Base-by-base conservation (phyloP, 2,113 vertebrate species). In the Cottus gobio region DNA sequence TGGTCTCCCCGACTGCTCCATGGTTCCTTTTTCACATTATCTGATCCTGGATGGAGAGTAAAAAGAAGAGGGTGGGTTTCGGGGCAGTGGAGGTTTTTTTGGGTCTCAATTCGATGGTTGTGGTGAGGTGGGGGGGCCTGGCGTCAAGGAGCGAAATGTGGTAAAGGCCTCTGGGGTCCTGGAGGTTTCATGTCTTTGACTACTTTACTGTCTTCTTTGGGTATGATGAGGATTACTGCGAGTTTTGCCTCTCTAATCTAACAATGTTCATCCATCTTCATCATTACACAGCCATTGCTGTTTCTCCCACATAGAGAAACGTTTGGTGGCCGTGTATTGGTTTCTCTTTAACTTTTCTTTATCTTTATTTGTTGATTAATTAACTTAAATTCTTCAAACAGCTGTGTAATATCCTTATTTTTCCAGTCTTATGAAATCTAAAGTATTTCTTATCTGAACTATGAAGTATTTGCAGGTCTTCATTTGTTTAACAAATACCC, bases 1-100 rank as follows among this genome's bases (percentile, higher is more conserved):
- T 89, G 90, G 92, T 90, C 92, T 85, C 80, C 46, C 75, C 72
- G 86, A 83, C 85, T 89, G 85, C 89, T 89, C 85, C 87, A 86
- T 84, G 82, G 85, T 93, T 94, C 90, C 94, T 95, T 95, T 94
- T 94, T 93, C 91, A 95, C 85, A 91, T 93, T 89, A 92, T 92
- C 88, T 90, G 89, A 93, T 94, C 90, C 87, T 88, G 89, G 88
- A 89, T 48, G 63, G 78, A 89, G 85, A 87, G 81, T 71, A 75
- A 74, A 79, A 90, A 89, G 68, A 85, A 63, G 61, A 85, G 83
- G 85, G 80, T 65, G 83, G 82, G 28, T 84, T 84, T 75, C 26
- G 34, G 88, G 79, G 78, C 57, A 64, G 56, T 34, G 9, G 34
- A n/a, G 57, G 52, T 56, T 60, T 20, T 80, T 85, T 75, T 63